Base-by-base conservation (phyloP, 2,797 vertebrate species). In the Morelia viridis region DNA sequence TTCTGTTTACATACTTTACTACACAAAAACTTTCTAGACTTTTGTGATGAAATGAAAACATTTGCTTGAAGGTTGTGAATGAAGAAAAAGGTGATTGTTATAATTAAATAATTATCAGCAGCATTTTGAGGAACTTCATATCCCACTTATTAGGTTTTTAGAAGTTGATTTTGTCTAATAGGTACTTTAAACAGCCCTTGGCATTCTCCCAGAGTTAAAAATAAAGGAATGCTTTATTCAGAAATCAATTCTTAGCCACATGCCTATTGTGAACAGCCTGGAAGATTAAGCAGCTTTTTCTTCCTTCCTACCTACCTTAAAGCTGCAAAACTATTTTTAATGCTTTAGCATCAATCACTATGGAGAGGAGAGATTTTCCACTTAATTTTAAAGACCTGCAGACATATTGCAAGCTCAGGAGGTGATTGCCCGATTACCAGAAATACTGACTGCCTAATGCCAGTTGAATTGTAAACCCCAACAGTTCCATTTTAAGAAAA, bases 361-460 rank as follows among this genome's bases (percentile, higher is more conserved):
- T 17, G 22, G 50, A 84, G n/a, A 58, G 17, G 6, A 60, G 22
- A 4, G 4, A 1, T 46, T 91, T 92, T 68, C 13, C 11, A 83
- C n/a, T 68, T 17, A 86, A 90, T 88, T 91, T 58, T 88, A 62
- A 50, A 85, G 61, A 41, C 7, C 11, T 87, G 85, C 83, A 85
- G 12, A 26, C 60, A 57, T 90, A 85, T 50, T 17, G 85, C 71
- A 6, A 68, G 91, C 15, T 8, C 61, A 88, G 41, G 3, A 35
- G 58, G 50, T 1, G 13, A 91, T 24, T 68, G 76, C 35, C 71
- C 86, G 60, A 31, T 62, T 35, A 35, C 87, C 76, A 65, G 41
- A 60, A 94, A 86, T 28, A 94, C 46, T 76, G 95, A n/a, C 26
- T 56, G 10, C 1, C 65, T 50, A 9, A 90, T 65, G 19, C 19